Evolutionary conservation across 2,888 invertebrate genomes (phyloP).

Genomic region (Criorhina ranunculi): DNA sequence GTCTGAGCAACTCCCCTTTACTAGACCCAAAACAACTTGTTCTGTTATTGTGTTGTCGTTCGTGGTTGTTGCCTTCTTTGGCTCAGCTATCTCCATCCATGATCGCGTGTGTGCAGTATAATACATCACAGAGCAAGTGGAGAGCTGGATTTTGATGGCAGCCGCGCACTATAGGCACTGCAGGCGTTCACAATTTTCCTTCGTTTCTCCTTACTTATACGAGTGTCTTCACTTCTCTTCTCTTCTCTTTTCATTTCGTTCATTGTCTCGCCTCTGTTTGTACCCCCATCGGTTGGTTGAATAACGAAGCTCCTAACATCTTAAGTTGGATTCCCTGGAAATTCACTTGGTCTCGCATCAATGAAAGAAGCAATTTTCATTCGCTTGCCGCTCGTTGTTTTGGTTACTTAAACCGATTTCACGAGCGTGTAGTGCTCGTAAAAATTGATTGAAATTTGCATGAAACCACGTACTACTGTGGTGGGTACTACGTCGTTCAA

Average conservation of each 20-base stretch:
- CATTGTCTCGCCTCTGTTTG: not conserved
- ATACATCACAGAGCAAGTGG: slow-evolving; percentile 51
- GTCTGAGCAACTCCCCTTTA: not conserved
- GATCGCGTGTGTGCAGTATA: slow-evolving; percentile 69
- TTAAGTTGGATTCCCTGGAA: slow-evolving; percentile 40
- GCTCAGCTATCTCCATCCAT: slow-evolving; percentile 41
- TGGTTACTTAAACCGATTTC: slow-evolving; percentile 63
- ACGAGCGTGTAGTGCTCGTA: slow-evolving; percentile 54
- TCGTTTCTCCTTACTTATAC: slow-evolving; percentile 21
- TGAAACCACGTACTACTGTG: slow-evolving; percentile 49
- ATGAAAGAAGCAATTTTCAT: slow-evolving; percentile 63
- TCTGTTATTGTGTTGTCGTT: slow-evolving; percentile 48
- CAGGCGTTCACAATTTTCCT: slow-evolving; percentile 58
- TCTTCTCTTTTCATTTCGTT: not conserved
- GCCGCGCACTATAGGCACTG: slow-evolving; percentile 25
- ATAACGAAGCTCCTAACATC: slow-evolving; percentile 4
- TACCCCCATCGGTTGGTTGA: not conserved
- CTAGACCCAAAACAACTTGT: slow-evolving; percentile 58
- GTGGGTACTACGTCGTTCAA: slow-evolving; percentile 15
- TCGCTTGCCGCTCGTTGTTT: slow-evolving; percentile 17
- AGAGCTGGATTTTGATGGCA: slow-evolving; percentile 52
- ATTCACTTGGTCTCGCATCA: slow-evolving; percentile 64
- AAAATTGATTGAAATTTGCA: slow-evolving; percentile 65
- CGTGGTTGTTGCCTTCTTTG: slow-evolving; percentile 52
- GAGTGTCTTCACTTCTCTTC: not conserved